These are phyloP conservation scores for Tuberolachnus salignus DNA, from an alignment of 2,888 invertebrate species.

Conservation along the genomic window DNA sequence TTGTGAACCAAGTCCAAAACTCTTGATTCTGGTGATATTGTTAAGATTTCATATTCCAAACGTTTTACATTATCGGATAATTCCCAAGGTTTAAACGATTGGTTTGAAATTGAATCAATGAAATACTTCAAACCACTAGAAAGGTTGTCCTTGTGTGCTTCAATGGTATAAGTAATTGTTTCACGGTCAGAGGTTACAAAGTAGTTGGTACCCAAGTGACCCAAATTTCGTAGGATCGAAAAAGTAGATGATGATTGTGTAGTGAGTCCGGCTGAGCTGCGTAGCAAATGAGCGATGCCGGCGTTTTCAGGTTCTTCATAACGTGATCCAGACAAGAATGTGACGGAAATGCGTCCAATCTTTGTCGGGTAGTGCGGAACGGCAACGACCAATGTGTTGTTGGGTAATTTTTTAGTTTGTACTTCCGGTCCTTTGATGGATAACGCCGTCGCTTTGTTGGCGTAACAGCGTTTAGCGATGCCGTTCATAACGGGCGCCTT, in stretches of 20 bases:
- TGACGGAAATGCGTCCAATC: conserved; percentile 61
- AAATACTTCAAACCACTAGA: conserved; percentile 70
- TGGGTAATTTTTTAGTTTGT: conserved; percentile 71
- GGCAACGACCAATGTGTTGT: conserved; percentile 61
- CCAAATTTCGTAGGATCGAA: conserved; percentile 78
- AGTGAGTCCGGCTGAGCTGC: conserved; percentile 79
- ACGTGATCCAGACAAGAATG: conserved; percentile 80
- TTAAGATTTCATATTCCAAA: conserved; percentile 73
- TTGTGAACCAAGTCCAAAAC: conserved; percentile 86
- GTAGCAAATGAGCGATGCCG: conserved; percentile 80
- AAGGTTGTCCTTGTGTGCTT: conserved; percentile 74
- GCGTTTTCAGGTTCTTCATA: conserved; percentile 79
- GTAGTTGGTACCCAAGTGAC: conserved; percentile 80
- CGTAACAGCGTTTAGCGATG: conserved; percentile 59
- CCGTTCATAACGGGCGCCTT: conserved; percentile 39
- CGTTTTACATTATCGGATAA: conserved; percentile 75
- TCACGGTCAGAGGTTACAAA: conserved; percentile 78
- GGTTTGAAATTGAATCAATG: conserved; percentile 73
- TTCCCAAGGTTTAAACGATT: conserved; percentile 92
- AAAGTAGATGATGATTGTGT: conserved; percentile 74
- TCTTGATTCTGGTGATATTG: conserved; percentile 71
- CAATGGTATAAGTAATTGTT: conserved; percentile 79
- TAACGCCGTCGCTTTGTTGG: conserved; percentile 66
- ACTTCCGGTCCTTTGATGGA: conserved; percentile 64
- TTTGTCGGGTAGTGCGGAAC: conserved; percentile 61